These are phyloP conservation scores for Setophaga petechia DNA, from an alignment of 2,113 vertebrate species.

Conservation along the genomic window DNA sequence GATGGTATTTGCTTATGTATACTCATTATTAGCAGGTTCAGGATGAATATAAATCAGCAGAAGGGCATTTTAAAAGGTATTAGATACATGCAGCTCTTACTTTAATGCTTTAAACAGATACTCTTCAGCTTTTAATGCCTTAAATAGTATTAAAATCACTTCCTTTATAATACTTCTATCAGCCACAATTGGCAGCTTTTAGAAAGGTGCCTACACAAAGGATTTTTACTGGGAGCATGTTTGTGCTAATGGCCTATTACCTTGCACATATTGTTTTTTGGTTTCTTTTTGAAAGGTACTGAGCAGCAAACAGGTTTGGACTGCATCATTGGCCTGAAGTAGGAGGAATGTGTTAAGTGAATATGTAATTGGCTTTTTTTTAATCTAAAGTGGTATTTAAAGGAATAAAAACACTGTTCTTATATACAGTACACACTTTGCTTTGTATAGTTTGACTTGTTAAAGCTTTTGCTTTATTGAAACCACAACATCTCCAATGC, in stretches of 20 bases:
- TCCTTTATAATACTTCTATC: conserved; percentile 41
- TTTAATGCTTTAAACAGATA: conserved; percentile 42
- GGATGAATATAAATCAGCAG: conserved; percentile 48
- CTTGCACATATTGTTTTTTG: conserved; percentile 51
- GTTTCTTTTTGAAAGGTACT: conserved; percentile 54
- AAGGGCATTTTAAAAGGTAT: conserved; percentile 36
- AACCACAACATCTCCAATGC: conserved; percentile 50
- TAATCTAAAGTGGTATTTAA: conserved; percentile 49
- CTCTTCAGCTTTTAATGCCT: conserved; percentile 15
- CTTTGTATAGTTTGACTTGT: conserved; percentile 47
- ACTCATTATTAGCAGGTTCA: conserved; percentile 47
- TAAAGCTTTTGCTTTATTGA: conserved; percentile 62
- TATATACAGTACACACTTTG: conserved; percentile 60
- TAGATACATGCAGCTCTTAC: conserved; percentile 20
- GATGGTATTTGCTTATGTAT: conserved; percentile 52
- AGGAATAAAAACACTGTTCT: conserved; percentile 47
- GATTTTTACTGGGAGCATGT: conserved; percentile 51
- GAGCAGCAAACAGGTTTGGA: conserved; percentile 62
- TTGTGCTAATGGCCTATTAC: conserved; percentile 69
- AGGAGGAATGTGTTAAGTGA: conserved; percentile 62
- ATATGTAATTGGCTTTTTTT: background rate
- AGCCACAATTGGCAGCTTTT: conserved; percentile 57
- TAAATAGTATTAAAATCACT: conserved; percentile 55
- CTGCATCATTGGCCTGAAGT: conserved; percentile 46
- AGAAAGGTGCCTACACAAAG: conserved; percentile 58